A percentile compares a stretch with the other conserved stretches of the same genome.
Conservation (phyloP, 1,140 invertebrate species). For the Zophobas morio region DNA sequence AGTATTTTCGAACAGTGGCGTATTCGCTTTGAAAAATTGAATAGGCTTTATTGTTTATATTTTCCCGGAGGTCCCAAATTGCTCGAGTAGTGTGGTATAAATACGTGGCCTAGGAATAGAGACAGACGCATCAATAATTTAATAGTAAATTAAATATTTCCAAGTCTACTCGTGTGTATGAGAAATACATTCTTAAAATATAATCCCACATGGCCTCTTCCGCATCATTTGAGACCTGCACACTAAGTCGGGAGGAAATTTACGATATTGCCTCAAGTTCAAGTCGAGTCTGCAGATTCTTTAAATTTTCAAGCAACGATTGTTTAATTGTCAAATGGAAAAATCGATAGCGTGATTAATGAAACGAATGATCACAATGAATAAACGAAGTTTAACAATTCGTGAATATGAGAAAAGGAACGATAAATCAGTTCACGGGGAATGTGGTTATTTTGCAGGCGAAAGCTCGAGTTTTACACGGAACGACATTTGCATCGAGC, state of each 20-base stretch:
- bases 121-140: slow-evolving; percentile 25
- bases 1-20: slow-evolving; percentile 2
- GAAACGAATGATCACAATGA: slow-evolving; percentile 36
- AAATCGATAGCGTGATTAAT: slow-evolving; percentile 30
- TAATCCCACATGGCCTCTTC: slow-evolving; percentile 42
- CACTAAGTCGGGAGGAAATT: slow-evolving; percentile 29
- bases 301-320: slow-evolving; percentile 11
- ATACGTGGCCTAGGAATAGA: slow-evolving; percentile 32
- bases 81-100: slow-evolving; percentile 12
- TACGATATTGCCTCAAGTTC: slow-evolving; percentile 26
- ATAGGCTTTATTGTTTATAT: slow-evolving; percentile 22
- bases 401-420: slow-evolving; percentile 42
- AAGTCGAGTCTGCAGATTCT: background rate
- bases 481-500: slow-evolving; percentile 56
- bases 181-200: slow-evolving; percentile 43
- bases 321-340: slow-evolving; percentile 35
- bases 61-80: slow-evolving; percentile 24
- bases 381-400: slow-evolving; percentile 46
- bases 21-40: slow-evolving; percentile 23
- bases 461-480: slow-evolving; percentile 40
- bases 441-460: slow-evolving; percentile 44
- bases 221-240: slow-evolving; percentile 36
- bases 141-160: slow-evolving; percentile 38
- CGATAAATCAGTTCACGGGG: slow-evolving; percentile 47
- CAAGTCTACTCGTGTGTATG: slow-evolving; percentile 39